Evolutionary conservation across 2,888 invertebrate genomes (phyloP).

Genomic region (Spilarctia lutea): DNA sequence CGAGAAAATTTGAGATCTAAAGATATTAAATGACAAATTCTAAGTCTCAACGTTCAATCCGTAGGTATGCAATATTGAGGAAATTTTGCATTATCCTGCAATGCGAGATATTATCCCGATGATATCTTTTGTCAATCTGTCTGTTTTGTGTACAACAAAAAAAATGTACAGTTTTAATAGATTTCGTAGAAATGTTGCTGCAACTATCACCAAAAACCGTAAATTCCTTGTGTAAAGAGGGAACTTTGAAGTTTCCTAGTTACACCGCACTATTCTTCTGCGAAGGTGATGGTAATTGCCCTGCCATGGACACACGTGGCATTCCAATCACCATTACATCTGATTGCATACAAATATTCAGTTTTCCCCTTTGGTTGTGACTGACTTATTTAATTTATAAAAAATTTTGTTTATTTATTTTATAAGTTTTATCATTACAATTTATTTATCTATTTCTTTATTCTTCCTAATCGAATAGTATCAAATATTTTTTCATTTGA

Average conservation of each 20-base stretch:
- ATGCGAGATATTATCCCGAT: too few species aligned
- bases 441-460: neutral
- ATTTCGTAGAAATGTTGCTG: constrained; percentile 62
- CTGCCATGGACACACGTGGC: constrained; percentile 62
- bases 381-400: constrained; percentile 56
- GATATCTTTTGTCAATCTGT: neutral
- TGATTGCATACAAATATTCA: constrained; percentile 82
- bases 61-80: neutral
- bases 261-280: constrained; percentile 65
- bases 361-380: constrained; percentile 76
- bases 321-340: constrained; percentile 73
- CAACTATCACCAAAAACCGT: constrained; percentile 66
- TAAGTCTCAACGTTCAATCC: neutral
- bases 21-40: neutral
- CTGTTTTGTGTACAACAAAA: neutral
- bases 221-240: constrained; percentile 68
- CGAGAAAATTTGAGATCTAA: neutral
- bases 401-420: constrained; percentile 13
- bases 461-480: neutral
- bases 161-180: neutral
- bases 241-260: constrained; percentile 78
- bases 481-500: neutral
- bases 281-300: constrained; percentile 57
- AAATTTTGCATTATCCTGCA: neutral
- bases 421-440: neutral